Base-by-base conservation (phyloP, 1,140 invertebrate species). In the Drosophila carrolli region DNA sequence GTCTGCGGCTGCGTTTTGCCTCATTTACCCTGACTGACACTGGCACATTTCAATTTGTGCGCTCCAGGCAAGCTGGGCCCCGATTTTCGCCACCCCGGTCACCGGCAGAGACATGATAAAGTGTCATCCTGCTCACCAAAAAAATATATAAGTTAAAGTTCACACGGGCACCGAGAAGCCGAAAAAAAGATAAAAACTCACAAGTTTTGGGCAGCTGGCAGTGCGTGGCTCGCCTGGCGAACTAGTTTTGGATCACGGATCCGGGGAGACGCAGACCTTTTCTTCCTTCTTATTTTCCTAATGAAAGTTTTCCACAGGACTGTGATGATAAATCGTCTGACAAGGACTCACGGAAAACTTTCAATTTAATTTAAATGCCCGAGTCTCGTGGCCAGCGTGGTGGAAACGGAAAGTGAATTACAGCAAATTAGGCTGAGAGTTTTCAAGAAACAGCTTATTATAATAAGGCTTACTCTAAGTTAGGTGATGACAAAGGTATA, bases 41-140 rank as follows among this genome's bases (percentile, higher is more conserved):
- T 71, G 79, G 67, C 83, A 83, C 79, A 83, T 83, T 89, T 88
- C 83, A 88, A 88, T 83, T 88, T 88, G 75, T 76, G 72, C 66
- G 63, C 74, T 53, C 50, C 63, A 46, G 75, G 74, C 75, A 47
- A 59, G 60, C 72, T 60, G 67, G 19, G 65, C 16, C 66, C 61
- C 65, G n/a, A 38, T 66, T 46, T 37, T 66, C 37, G 37, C 35
- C 63, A 37, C 27, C 16, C 56, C 78, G 72, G 77, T 81, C 81
- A 85, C 67, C 70, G 50, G 53, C 72, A 76, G 66, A 65, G 82
- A 88, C 78, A 83, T 88, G 83, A 88, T 88, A 89, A 88, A 88
- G 83, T 89, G 84, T 89, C 83, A 65, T 65, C 55, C 56, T 44
- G 38, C 54, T 46, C 27, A 35, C 58, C 58, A 41, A 51, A 50